Base-by-base conservation (phyloP, 2,113 vertebrate genomes). In the Xiphophorus hellerii region DNA sequence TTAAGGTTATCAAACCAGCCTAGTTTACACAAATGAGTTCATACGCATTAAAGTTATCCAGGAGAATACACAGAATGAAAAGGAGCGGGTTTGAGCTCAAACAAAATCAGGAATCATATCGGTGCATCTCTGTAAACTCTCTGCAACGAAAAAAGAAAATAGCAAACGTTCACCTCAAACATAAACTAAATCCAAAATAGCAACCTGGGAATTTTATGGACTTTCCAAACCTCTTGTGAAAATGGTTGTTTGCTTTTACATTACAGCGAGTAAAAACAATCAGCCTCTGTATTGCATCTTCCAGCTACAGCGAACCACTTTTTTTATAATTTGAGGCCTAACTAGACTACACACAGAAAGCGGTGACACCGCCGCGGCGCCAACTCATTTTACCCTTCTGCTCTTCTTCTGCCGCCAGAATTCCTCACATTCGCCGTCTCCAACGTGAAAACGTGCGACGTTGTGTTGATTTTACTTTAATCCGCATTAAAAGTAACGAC, bases 181-280 rank as follows among this genome's bases (percentile, higher is more conserved):
- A 69, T 33, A 37, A 58, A 48, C n/a, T 20, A 54, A 62, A 58
- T 58, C 51, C 22, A 58, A 77, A 81, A 76, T 30, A 85, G 44
- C 48, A 66, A 65, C 73, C 27, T 7, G 76, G 37, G 33, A 70
- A 76, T 67, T 80, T 82, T 44, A 68, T 0, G 35, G 58, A 77
- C 77, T 83, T 84, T 74, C 77, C 76, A 67, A 54, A 85, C 66
- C 77, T 22, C 67, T 62, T 70, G 77, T 3, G 44, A 62, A 83
- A 48, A 65, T 58, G 2, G 66, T 78, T 77, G 82, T 81, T 83
- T 83, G 64, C 29, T 62, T 81, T 3, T 0, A 27, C 10, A 8
- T 9, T 25, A 17, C 29, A 27, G 48, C 76, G 69, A 87, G 86
- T 83, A 69, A 2, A 48, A 72, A 64, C 30, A 69, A 76, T 66